A percentile compares a stretch with the other conserved stretches of the same genome.
These are phyloP conservation scores for Macaria liturata DNA, from an alignment of 2,888 invertebrate genomes.

Conservation along the genomic window DNA sequence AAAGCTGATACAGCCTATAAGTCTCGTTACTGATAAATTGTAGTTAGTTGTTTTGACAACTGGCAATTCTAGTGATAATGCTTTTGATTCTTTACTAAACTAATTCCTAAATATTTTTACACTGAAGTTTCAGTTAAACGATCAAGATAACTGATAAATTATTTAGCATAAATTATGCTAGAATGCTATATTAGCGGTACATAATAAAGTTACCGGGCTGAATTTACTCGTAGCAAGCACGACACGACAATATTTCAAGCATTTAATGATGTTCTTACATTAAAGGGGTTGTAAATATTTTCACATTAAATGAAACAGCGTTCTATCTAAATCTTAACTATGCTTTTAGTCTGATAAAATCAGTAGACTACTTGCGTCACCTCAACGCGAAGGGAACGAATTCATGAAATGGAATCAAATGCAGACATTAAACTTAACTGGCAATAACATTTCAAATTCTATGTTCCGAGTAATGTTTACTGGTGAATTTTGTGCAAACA, in stretches of 20 bases:
- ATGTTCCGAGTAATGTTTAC: conserved; percentile 23
- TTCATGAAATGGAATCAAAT: conserved; percentile 27
- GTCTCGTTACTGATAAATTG: too few relatives aligned
- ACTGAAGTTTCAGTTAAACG: too few relatives aligned
- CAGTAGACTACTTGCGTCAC: conserved; percentile 20
- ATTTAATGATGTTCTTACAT: neutral
- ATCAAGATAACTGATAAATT: too few relatives aligned
- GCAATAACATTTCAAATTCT: conserved; percentile 27
- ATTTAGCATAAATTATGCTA: too few relatives aligned
- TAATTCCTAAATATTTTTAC: too few relatives aligned
- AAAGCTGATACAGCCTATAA: neutral
- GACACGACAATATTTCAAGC: neutral
- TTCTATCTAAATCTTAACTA: conserved; percentile 3
- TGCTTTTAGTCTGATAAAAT: conserved; percentile 17
- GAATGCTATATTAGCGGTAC: too few relatives aligned
- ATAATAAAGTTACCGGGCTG: too few relatives aligned
- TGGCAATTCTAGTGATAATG: too few relatives aligned
- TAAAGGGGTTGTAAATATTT: neutral
- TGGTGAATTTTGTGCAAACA: conserved; percentile 17
- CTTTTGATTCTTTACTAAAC: too few relatives aligned
- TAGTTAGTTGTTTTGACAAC: too few relatives aligned
- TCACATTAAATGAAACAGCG: conserved; percentile 3
- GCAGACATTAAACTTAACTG: conserved; percentile 26
- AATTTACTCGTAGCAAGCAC: neutral
- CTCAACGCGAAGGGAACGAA: conserved; percentile 17